Percentiles rank a stretch among this genome's conserved stretches.
phyloP scores from a whole-genome alignment of 2,797 vertebrate genomes.

The Huso huso region DNA sequence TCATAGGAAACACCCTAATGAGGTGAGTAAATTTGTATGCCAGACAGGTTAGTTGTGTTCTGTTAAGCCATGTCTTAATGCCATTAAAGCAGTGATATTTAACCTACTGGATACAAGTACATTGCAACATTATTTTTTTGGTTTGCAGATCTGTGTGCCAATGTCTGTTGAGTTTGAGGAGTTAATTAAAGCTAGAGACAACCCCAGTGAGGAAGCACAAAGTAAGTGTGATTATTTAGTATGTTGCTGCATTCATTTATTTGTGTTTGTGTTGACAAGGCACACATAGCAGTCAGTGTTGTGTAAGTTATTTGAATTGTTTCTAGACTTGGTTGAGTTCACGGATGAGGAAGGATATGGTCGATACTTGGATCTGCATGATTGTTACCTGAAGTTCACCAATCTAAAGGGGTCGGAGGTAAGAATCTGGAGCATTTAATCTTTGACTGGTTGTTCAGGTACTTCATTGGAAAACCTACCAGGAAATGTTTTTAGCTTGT shows the following conservation, averaged over 20 bases:
- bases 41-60: background rate
- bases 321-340: constrained; percentile 88
- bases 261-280: background rate
- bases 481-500: too few relatives aligned
- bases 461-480: too few relatives aligned
- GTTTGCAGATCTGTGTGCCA: constrained; percentile 82
- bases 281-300: background rate
- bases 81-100: background rate
- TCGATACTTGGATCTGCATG: constrained; percentile 89
- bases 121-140: background rate
- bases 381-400: constrained; percentile 93
- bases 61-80: rapidly evolving
- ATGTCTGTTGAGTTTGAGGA: constrained; percentile 98
- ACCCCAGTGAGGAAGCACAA: constrained; percentile 89
- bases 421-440: background rate
- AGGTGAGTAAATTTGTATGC: constrained; percentile 52
- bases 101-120: background rate
- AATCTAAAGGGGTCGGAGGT: constrained; percentile 95
- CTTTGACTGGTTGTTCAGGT: too few relatives aligned
- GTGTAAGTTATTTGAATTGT: background rate
- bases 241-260: background rate
- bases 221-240: constrained; percentile 61
- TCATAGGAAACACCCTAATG: constrained; percentile 92
- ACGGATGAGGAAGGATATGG: constrained; percentile 95
- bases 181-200: constrained; percentile 87